A percentile compares a stretch with the other conserved stretches of the same genome.
Conservation (phyloP, 1,140 invertebrate genomes). For the Archivesica marissinica region DNA sequence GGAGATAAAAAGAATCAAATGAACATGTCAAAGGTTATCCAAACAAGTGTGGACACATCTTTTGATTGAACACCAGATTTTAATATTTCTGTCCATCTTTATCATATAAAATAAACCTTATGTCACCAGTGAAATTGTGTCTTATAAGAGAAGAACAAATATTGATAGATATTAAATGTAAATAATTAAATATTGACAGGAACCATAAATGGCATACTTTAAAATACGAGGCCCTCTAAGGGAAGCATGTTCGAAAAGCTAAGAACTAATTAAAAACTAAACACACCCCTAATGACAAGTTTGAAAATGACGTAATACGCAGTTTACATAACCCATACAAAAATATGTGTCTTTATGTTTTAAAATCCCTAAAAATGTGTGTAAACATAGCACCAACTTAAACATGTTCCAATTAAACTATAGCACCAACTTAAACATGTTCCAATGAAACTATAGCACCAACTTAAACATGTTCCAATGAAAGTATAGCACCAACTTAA, state of each 20-base stretch:
- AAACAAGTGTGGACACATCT: not conserved
- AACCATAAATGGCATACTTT: constrained; percentile 8
- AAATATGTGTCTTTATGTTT: no score
- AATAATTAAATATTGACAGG: constrained; percentile 34
- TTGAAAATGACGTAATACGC: no score
- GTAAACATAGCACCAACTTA: no score
- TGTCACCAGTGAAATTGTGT: constrained; percentile 26
- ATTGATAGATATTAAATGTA: constrained; percentile 31
- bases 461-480: no score
- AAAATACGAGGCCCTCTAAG: not conserved
- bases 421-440: no score
- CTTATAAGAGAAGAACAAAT: constrained; percentile 14
- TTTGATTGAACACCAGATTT: not conserved
- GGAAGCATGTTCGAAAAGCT: not conserved
- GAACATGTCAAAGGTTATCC: no score
- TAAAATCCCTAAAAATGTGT: no score
- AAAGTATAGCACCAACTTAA: no score
- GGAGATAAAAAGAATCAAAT: no score
- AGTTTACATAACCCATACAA: no score
- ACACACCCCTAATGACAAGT: not conserved
- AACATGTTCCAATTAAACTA: no score
- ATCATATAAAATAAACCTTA: not conserved
- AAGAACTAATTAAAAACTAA: not conserved
- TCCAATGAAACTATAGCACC: no score
- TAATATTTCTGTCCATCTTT: constrained; percentile 28